Conservation (phyloP, 2,797 vertebrate species). For the Leptatherina wallacei region DNA sequence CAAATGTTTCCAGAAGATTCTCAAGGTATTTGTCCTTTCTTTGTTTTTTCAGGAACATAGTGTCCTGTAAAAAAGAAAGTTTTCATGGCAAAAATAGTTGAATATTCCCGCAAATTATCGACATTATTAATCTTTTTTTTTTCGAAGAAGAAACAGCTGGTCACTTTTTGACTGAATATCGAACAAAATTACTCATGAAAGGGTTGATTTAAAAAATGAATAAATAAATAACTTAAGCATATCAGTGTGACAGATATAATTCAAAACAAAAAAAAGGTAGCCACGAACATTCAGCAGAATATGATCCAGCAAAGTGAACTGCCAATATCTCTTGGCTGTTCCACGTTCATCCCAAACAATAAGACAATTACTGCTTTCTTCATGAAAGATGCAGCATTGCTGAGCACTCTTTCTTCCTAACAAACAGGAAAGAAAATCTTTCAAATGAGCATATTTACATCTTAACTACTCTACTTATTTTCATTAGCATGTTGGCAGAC, state of each 20-base stretch:
- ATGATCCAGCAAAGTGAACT: conserved; percentile 14
- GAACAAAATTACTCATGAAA: neutral
- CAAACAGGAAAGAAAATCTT: neutral
- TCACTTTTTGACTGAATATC: conserved; percentile 5
- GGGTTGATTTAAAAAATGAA: neutral
- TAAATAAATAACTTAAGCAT: neutral
- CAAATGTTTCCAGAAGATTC: conserved; percentile 20
- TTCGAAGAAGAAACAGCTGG: too few species aligned
- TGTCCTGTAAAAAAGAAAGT: too few species aligned
- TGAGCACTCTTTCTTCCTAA: conserved; percentile 42
- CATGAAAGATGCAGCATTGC: conserved; percentile 14
- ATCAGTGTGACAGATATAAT: conserved; percentile 2
- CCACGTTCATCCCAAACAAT: neutral
- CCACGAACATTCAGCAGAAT: conserved; percentile 4
- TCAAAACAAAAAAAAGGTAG: neutral
- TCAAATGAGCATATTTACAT: neutral
- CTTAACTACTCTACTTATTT: conserved; percentile 10
- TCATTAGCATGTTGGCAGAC: conserved; percentile 16
- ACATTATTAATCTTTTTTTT: too few species aligned
- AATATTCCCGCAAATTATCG: too few species aligned
- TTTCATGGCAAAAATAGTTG: too few species aligned
- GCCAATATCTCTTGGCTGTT: neutral
- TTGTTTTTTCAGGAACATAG: too few species aligned
- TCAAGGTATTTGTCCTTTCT: neutral
- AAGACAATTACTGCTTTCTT: conserved; percentile 6